Percentiles rank a stretch among this genome's conserved stretches.
Evolutionary conservation across 2,113 vertebrate species (phyloP).

Genomic region (Mionectes macconnelli): DNA sequence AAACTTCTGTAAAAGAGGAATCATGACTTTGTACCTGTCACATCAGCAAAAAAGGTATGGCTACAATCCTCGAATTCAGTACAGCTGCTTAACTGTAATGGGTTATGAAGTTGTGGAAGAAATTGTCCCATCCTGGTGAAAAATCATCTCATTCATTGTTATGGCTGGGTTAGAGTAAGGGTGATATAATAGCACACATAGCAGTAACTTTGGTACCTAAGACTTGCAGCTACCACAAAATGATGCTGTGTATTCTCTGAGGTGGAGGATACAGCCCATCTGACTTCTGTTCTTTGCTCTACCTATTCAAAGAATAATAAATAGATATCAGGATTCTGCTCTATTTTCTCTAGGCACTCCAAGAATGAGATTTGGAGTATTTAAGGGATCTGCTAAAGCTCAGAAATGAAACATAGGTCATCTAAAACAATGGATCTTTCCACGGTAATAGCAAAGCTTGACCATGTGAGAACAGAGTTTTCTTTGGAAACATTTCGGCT

Average conservation of each 20-base stretch:
- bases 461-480: background rate
- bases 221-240: background rate
- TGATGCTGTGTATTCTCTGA: background rate
- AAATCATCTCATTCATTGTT: background rate
- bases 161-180: background rate
- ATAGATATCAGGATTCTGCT: background rate
- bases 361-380: background rate
- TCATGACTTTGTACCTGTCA: background rate
- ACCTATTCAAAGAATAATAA: background rate
- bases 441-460: background rate
- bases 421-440: background rate
- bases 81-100: background rate
- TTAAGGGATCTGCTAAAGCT: background rate
- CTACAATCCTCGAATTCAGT: background rate
- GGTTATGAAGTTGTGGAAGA: background rate
- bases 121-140: background rate
- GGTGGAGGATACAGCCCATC: background rate
- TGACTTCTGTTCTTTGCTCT: background rate
- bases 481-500: background rate
- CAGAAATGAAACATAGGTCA: background rate
- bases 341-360: background rate
- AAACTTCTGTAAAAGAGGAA: background rate
- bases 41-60: background rate
- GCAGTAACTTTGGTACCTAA: background rate
- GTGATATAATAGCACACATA: background rate